Conservation (phyloP, 2,113 vertebrate species). For the Halcyon malimbica region DNA sequence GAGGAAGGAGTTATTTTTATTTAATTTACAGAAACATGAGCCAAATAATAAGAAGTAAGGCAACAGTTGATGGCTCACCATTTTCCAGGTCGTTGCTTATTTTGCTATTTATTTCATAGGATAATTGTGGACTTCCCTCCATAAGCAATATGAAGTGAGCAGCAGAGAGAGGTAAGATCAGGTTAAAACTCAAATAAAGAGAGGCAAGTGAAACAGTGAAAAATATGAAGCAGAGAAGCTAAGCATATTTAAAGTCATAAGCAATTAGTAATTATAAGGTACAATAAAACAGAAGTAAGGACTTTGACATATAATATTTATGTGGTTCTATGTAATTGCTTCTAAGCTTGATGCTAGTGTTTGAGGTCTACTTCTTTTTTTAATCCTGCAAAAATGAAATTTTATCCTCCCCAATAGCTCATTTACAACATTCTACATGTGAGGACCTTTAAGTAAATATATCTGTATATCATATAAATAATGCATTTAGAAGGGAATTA, state of each 20-base stretch:
- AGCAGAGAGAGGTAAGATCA: neutral
- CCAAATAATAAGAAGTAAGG: neutral
- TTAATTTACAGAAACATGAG: neutral
- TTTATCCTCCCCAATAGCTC: neutral
- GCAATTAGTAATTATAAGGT: constrained; percentile 14
- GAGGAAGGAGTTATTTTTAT: neutral
- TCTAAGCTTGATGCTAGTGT: neutral
- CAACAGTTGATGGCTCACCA: neutral
- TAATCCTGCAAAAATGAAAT: constrained; percentile 14
- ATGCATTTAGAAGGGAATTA: neutral
- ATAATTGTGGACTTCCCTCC: constrained; percentile 3
- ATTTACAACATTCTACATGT: neutral
- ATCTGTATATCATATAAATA: neutral
- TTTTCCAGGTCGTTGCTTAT: neutral
- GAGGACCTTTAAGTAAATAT: neutral
- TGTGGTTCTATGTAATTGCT: neutral
- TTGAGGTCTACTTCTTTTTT: neutral
- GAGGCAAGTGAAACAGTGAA: neutral
- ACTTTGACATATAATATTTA: neutral
- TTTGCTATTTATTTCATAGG: neutral
- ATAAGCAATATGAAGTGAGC: neutral
- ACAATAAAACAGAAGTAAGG: neutral
- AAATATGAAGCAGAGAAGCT: neutral
- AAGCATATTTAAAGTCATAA: constrained; percentile 3
- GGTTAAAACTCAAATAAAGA: constrained; percentile 24